Evolutionary conservation across 2,797 vertebrate species (phyloP).

Genomic region (Odontamblyopus lacepedii): DNA sequence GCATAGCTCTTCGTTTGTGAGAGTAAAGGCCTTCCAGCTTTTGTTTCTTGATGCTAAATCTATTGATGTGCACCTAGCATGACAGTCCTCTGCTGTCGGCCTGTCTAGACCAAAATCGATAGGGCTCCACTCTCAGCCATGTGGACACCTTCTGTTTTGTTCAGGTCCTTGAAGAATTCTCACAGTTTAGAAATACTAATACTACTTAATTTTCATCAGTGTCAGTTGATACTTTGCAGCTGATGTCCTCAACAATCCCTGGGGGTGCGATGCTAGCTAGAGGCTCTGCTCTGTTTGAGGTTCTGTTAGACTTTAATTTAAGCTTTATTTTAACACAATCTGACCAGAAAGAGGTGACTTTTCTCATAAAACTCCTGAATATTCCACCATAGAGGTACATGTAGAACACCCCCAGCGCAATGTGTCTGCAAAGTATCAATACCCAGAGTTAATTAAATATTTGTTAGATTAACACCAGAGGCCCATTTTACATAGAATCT

Average conservation of each 20-base stretch:
- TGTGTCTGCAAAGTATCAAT: no score
- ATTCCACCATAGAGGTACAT: no score
- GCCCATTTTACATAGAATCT: neutral
- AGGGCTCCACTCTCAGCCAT: neutral
- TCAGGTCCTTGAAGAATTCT: neutral
- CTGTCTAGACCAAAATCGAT: constrained; percentile 28
- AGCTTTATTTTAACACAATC: no score
- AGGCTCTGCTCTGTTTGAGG: no score
- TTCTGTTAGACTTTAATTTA: no score
- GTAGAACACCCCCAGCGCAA: no score
- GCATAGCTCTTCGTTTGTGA: constrained; percentile 22
- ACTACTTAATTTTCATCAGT: neutral
- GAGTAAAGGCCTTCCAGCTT: neutral
- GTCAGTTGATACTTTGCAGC: neutral
- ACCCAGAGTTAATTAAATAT: neutral
- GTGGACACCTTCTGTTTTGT: constrained; percentile 3
- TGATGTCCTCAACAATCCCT: no score
- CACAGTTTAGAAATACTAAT: neutral
- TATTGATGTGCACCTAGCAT: constrained; percentile 18
- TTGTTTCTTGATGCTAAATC: constrained; percentile 19
- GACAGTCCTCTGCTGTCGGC: constrained; percentile 16
- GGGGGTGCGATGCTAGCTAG: no score
- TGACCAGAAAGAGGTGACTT: no score
- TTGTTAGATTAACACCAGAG: neutral
- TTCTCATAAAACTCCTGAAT: no score